Evolutionary conservation across 2,888 invertebrate genomes (phyloP), one percentile per base, ranked within the genome.

Genomic region (Diarsia rubi): DNA sequence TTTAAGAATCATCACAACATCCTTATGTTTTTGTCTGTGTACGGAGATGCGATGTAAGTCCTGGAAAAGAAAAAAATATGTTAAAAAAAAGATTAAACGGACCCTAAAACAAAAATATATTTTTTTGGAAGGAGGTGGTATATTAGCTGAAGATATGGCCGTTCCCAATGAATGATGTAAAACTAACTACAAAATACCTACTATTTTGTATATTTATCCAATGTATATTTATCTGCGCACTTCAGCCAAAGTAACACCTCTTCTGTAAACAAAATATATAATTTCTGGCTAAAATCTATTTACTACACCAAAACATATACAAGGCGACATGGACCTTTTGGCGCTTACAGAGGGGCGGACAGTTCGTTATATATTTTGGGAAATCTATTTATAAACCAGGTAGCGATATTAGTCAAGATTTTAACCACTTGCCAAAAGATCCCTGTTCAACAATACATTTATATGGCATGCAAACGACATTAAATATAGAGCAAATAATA

Each of bases 11-110:
- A 92, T 97, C 95, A 97, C 95, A 97, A 94, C 97, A 97, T 97
- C 92, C 97, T 95, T 94, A 97, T 96, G 91, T 97, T 97, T 93
- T 97, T 97, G 94, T 97, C 97, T 80, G 97, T 97, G 93, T 97
- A 97, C 78, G 97, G 97, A 89, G 97, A 97, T 90, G 97, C 97
- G 93, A 97, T 97, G 96, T 97, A 97, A 86, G 97, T 97, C 93
- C 97, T 97, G 97, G 52, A 97, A 97, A 89, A 90, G 86, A 89
- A 73, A 81, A 73, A 82, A 59, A 62, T n/a, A 47, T 0, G 42
- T 73, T 31, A 1, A 27, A 60, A 45, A 52, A 59, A 8, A 2
- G n/a, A 12, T 1, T n/a, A 24, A 19, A 8, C 24, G 47, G 11
- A 42, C 19, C 6, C 37, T 37, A 54, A 2, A 1, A 21, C 24